Evolutionary conservation across 2,888 invertebrate genomes (phyloP).

Genomic region (Acronicta alni): DNA sequence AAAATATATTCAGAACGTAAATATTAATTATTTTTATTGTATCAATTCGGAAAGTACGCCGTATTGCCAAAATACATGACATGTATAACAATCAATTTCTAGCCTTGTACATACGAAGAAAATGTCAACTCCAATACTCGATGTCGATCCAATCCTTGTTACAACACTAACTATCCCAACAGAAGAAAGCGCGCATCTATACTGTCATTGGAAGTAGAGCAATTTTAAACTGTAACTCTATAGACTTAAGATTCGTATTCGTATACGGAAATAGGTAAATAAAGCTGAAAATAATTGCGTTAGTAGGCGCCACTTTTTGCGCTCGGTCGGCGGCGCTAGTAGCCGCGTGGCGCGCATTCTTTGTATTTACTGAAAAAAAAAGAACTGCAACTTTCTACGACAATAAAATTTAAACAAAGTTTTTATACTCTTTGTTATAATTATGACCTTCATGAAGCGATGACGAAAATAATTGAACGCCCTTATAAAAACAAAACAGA

Average conservation of each 20-base stretch:
- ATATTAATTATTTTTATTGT: too few relatives aligned
- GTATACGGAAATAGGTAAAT: conserved; percentile 16
- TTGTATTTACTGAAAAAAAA: conserved; percentile 55
- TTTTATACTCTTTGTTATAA: too few relatives aligned
- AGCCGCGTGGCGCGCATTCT: conserved; percentile 69
- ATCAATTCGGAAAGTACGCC: too few relatives aligned
- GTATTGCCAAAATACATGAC: too few relatives aligned
- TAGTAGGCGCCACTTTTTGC: conserved; percentile 67
- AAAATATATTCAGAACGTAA: too few relatives aligned
- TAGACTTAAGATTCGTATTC: conserved; percentile 12
- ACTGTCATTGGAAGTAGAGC: conserved; percentile 4
- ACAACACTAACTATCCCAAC: conserved; percentile 23
- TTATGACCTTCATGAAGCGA: too few relatives aligned
- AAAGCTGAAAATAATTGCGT: conserved; percentile 53
- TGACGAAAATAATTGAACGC: too few relatives aligned
- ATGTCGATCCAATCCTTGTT: conserved; percentile 43
- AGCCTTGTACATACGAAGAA: too few relatives aligned
- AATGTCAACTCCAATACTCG: conserved; percentile 28
- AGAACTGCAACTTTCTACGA: conserved; percentile 64
- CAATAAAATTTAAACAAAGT: conserved; percentile 33
- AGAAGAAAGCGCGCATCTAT: conserved; percentile 37
- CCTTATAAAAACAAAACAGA: too few relatives aligned
- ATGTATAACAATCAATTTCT: too few relatives aligned
- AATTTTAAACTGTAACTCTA: background rate
- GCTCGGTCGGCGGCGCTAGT: conserved; percentile 61